phyloP scores from a whole-genome alignment of 2,888 invertebrate species.

The Sceliomorpha sp. region DNA sequence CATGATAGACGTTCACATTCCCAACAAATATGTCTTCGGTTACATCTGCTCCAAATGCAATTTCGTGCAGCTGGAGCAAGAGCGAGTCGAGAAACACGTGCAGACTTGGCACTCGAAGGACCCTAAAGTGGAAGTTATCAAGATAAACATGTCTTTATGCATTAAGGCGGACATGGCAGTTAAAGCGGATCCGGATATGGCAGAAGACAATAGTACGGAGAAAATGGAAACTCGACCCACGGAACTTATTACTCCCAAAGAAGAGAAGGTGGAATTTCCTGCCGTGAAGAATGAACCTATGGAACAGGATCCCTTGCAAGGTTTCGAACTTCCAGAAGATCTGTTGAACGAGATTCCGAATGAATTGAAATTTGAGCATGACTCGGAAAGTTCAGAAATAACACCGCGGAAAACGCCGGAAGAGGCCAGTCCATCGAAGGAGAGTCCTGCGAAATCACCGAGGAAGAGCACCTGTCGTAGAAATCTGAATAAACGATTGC shows the following conservation, averaged over 20 bases:
- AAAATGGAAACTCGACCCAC: slow-evolving; percentile 5
- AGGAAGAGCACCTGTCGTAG: slow-evolving; percentile 2
- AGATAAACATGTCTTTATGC: slow-evolving; percentile 74
- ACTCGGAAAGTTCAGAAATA: slow-evolving; percentile 3
- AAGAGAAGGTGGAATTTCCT: slow-evolving; percentile 33
- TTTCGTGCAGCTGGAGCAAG: slow-evolving; percentile 86
- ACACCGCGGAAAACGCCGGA: too few relatives aligned
- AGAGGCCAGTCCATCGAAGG: too few relatives aligned
- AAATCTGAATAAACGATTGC: slow-evolving; percentile 6
- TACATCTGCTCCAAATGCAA: slow-evolving; percentile 88
- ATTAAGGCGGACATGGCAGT: slow-evolving; percentile 49
- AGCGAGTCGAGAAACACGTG: slow-evolving; percentile 84
- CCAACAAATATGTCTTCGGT: slow-evolving; percentile 78
- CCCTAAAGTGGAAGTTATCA: slow-evolving; percentile 80
- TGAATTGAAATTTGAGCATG: slow-evolving; percentile 34
- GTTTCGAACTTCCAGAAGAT: slow-evolving; percentile 20
- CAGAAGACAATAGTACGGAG: not conserved
- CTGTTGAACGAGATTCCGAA: slow-evolving; percentile 45
- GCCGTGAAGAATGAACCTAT: slow-evolving; percentile 12
- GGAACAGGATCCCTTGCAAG: slow-evolving; percentile 20
- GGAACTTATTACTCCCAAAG: slow-evolving; percentile 61
- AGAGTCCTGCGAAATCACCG: slow-evolving; percentile 5
- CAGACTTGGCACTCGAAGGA: slow-evolving; percentile 81
- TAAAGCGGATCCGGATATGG: slow-evolving; percentile 25
- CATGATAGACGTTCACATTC: slow-evolving; percentile 64